phyloP scores from a whole-genome alignment of 1,140 invertebrate species.

The Monomorium pharaonis region DNA sequence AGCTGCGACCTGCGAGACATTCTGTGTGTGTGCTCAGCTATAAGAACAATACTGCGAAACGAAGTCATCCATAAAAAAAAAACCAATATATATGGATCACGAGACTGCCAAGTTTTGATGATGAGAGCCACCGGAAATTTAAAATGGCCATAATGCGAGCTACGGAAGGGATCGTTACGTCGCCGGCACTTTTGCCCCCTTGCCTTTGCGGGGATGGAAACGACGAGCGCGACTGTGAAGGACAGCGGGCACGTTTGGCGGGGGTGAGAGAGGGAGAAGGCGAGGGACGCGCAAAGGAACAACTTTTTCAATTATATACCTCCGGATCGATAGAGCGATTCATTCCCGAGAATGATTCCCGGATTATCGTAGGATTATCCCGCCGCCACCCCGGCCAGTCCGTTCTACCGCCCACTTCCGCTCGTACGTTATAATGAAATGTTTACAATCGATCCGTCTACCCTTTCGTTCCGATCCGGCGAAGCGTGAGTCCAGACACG shows the following conservation, averaged over 20 bases:
- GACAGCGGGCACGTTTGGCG: slow-evolving; percentile 55
- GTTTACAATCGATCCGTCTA: slow-evolving; percentile 66
- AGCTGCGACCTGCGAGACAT: background rate
- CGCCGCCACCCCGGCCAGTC: slow-evolving; percentile 27
- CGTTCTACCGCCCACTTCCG: slow-evolving; percentile 57
- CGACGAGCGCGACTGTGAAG: slow-evolving; percentile 60
- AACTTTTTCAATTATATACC: slow-evolving; percentile 78
- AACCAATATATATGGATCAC: slow-evolving; percentile 18
- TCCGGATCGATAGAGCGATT: slow-evolving; percentile 77
- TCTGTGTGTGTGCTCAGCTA: background rate
- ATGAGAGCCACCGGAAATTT: slow-evolving; percentile 62
- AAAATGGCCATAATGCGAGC: slow-evolving; percentile 43
- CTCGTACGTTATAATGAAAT: slow-evolving; percentile 66
- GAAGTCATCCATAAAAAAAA: background rate
- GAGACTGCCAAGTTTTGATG: slow-evolving; percentile 26
- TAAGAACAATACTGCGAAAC: slow-evolving; percentile 14
- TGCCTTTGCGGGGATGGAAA: slow-evolving; percentile 45
- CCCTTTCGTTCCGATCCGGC: slow-evolving; percentile 45
- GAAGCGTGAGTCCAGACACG: slow-evolving; percentile 50
- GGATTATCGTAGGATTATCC: slow-evolving; percentile 78
- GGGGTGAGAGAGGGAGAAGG: no score
- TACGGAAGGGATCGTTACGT: slow-evolving; percentile 23
- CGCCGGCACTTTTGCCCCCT: slow-evolving; percentile 25
- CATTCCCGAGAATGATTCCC: slow-evolving; percentile 77
- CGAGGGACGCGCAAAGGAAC: slow-evolving; percentile 62